Conservation (phyloP, 2,797 vertebrate species). For the Propithecus deckenii region DNA sequence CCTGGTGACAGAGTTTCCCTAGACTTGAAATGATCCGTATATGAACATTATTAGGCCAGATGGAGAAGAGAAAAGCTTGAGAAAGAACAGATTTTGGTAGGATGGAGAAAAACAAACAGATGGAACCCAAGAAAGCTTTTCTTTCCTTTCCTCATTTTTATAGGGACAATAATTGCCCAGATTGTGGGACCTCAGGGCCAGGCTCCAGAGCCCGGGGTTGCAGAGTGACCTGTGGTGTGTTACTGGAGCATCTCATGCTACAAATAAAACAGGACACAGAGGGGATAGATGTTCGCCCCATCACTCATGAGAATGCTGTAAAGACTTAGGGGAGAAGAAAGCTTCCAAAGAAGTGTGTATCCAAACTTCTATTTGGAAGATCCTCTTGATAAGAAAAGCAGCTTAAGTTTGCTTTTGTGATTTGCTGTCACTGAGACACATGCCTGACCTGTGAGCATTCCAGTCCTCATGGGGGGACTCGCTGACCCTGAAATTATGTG, state of each 20-base stretch:
- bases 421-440: neutral
- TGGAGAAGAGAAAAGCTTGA: conserved; percentile 34
- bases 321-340: neutral
- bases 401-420: conserved; percentile 47
- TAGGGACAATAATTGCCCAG: neutral
- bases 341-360: conserved; percentile 6
- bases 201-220: neutral
- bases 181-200: neutral
- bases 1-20: neutral
- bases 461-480: neutral
- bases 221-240: neutral
- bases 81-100: conserved; percentile 33
- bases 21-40: neutral
- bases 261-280: neutral
- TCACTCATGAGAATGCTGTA: neutral
- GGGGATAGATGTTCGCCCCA: neutral
- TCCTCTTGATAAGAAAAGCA: conserved; percentile 45
- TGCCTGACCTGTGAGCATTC: neutral
- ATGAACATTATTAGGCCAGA: neutral
- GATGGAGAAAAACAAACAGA: conserved; percentile 57
- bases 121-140: neutral
- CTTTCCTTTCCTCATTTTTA: neutral
- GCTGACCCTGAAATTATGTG: conserved; percentile 27
- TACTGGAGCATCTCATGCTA: neutral
- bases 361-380: conserved; percentile 32